Evolutionary conservation across 2,888 invertebrate species (phyloP).

Genomic region (Craniophora ligustri): DNA sequence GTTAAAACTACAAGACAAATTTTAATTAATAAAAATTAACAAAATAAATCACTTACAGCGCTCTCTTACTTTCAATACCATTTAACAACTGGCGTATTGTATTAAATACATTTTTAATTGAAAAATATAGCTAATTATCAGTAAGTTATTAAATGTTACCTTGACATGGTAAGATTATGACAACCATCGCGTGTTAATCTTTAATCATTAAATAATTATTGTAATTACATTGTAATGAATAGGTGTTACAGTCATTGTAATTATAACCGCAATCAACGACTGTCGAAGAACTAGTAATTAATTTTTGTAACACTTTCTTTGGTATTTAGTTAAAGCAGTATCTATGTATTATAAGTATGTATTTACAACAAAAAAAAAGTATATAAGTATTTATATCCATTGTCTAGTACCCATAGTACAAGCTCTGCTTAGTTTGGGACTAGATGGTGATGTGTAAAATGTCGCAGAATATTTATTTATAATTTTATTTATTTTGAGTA

Average conservation of each 20-base stretch:
- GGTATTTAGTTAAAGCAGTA: background rate
- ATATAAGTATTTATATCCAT: no score
- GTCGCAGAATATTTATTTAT: no score
- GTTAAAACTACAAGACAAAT: no score
- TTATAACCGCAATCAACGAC: slow-evolving; percentile 28
- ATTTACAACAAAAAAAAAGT: no score
- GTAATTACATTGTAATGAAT: slow-evolving; percentile 43
- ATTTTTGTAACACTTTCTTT: slow-evolving; percentile 25
- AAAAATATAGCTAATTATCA: background rate
- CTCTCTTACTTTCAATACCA: background rate
- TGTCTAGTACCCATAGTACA: no score
- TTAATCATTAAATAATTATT: slow-evolving; percentile 41
- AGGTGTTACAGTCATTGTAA: slow-evolving; percentile 31
- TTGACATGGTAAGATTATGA: slow-evolving; percentile 49
- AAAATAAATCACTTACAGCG: background rate
- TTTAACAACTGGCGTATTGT: no score
- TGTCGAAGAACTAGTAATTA: slow-evolving; percentile 22
- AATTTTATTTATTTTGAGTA: no score
- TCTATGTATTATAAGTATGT: no score
- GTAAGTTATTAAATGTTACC: slow-evolving; percentile 31
- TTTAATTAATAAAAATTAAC: background rate
- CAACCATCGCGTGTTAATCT: slow-evolving; percentile 38
- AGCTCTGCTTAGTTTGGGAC: no score
- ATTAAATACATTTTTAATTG: background rate
- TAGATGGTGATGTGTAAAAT: no score